Percentiles rank a stretch among this genome's conserved stretches.
phyloP scores from a whole-genome alignment of 1,140 invertebrate genomes.

The Mylabris phalerata region DNA sequence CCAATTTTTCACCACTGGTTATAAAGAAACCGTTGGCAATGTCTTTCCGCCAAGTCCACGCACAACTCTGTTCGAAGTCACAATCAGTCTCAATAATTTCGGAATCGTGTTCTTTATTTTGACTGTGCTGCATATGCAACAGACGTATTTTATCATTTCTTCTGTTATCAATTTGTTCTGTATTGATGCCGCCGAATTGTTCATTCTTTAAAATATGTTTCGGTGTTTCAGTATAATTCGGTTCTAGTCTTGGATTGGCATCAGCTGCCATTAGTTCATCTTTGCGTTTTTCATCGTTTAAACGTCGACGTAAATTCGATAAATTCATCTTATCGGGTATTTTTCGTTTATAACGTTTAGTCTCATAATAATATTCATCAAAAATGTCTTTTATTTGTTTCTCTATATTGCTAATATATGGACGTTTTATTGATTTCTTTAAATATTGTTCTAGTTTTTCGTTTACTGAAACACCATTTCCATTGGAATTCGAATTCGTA shows the following conservation, averaged over 20 bases:
- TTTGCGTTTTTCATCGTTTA: slow-evolving; percentile 25
- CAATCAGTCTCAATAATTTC: slow-evolving; percentile 28
- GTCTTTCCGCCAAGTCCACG: slow-evolving; percentile 39
- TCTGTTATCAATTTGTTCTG: slow-evolving; percentile 25
- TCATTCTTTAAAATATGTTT: background rate
- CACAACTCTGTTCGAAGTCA: slow-evolving; percentile 37
- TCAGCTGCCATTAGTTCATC: slow-evolving; percentile 27
- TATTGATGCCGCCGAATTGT: slow-evolving; percentile 21
- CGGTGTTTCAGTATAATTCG: slow-evolving; percentile 19
- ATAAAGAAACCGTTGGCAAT: slow-evolving; percentile 36
- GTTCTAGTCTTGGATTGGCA: slow-evolving; percentile 27
- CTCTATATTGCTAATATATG: slow-evolving; percentile 30
- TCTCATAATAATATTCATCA: slow-evolving; percentile 14
- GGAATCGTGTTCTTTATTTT: slow-evolving; percentile 17
- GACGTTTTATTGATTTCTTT: slow-evolving; percentile 20
- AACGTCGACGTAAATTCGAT: slow-evolving; percentile 1
- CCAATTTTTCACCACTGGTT: slow-evolving; percentile 23
- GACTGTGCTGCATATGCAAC: slow-evolving; percentile 21
- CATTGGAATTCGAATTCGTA: too few species aligned
- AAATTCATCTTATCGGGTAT: slow-evolving; percentile 8
- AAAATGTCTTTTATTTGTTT: slow-evolving; percentile 23
- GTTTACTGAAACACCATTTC: too few species aligned
- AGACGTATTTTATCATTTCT: slow-evolving; percentile 25
- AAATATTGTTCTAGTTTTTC: background rate
- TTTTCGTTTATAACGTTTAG: slow-evolving; percentile 17